These are phyloP conservation scores for Malacoraja senta DNA, from an alignment of 2,797 vertebrate genomes.

Conservation along the genomic window DNA sequence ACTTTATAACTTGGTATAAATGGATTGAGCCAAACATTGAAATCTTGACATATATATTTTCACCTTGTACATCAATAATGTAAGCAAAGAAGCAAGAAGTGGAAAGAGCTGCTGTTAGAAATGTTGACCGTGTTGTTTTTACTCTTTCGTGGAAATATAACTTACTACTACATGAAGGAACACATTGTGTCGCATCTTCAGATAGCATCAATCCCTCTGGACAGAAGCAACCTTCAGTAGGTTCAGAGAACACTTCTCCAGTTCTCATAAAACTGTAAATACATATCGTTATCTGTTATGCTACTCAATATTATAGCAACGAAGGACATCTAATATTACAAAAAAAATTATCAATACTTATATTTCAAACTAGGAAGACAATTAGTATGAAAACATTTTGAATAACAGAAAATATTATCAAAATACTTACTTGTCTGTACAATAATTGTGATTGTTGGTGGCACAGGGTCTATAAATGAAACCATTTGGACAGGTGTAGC, in stretches of 20 bases:
- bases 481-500: not conserved
- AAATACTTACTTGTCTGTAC: constrained; percentile 11
- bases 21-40: too few species aligned
- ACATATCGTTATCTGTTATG: not conserved
- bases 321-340: not conserved
- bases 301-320: not conserved
- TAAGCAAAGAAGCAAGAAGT: too few species aligned
- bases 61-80: too few species aligned
- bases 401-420: not conserved
- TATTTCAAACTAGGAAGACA: too few species aligned
- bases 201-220: not conserved
- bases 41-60: too few species aligned
- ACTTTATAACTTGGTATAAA: too few species aligned
- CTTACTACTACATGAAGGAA: not conserved
- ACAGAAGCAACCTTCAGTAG: not conserved
- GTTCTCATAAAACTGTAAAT: not conserved
- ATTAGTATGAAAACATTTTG: not conserved
- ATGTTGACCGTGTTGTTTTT: not conserved
- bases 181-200: not conserved
- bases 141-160: not conserved
- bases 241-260: not conserved
- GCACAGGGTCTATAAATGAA: constrained; percentile 2
- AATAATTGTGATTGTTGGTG: constrained; percentile 1
- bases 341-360: not conserved
- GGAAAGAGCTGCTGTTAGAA: too few species aligned